A percentile compares a stretch with the other conserved stretches of the same genome.
These are phyloP conservation scores for Sus cebifrons DNA, from an alignment of 2,797 vertebrate species.

Conservation along the genomic window DNA sequence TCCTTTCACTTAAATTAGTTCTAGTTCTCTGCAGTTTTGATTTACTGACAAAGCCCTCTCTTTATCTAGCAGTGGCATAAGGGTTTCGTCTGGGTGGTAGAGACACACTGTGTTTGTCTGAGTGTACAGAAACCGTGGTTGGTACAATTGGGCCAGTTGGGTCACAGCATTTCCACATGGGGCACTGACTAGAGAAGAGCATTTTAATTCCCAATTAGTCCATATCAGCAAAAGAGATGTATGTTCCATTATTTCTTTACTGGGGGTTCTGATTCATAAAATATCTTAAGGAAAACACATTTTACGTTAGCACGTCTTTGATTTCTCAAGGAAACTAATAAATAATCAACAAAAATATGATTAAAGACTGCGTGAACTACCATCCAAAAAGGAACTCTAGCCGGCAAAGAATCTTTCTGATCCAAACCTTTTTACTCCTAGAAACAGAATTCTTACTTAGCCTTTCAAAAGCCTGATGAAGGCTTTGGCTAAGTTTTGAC, in stretches of 20 bases:
- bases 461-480: slow-evolving; percentile 89
- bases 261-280: slow-evolving; percentile 88
- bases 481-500: slow-evolving; percentile 89
- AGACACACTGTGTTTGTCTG: neutral
- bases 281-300: slow-evolving; percentile 89
- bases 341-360: slow-evolving; percentile 93
- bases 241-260: slow-evolving; percentile 88
- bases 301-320: slow-evolving; percentile 90
- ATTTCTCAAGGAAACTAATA: slow-evolving; percentile 92
- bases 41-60: slow-evolving; percentile 69
- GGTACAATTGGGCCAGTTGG: slow-evolving; percentile 78
- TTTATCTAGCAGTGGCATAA: slow-evolving; percentile 4
- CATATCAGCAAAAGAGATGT: slow-evolving; percentile 87
- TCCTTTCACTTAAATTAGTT: slow-evolving; percentile 75
- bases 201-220: slow-evolving; percentile 88
- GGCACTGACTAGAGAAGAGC: slow-evolving; percentile 91
- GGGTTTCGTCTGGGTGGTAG: slow-evolving; percentile 48
- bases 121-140: slow-evolving; percentile 1
- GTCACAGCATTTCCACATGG: slow-evolving; percentile 93
- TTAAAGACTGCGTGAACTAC: slow-evolving; percentile 91
- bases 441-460: slow-evolving; percentile 92
- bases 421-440: slow-evolving; percentile 90
- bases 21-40: slow-evolving; percentile 58
- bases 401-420: slow-evolving; percentile 90
- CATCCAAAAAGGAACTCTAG: slow-evolving; percentile 87